Percentiles rank a stretch among this genome's conserved stretches.
phyloP scores from a whole-genome alignment of 2,888 invertebrate species.

The Rhaphigaster nebulosa region DNA sequence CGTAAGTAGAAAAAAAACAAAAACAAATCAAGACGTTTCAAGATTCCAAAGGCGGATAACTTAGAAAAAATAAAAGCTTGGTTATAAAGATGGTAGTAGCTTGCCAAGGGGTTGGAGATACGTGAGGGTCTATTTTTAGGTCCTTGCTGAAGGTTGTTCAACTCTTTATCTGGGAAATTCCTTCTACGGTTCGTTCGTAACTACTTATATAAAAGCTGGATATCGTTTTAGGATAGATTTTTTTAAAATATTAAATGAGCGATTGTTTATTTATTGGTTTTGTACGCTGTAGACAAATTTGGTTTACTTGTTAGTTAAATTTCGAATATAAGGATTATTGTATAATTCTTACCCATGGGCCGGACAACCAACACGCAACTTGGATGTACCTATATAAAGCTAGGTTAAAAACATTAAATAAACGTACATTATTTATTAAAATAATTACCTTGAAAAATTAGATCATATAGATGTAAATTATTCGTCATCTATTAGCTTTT shows the following conservation, averaged over 20 bases:
- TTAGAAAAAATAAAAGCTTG: neutral
- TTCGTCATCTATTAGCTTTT: too few species aligned
- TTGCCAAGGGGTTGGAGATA: neutral
- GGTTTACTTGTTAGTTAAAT: neutral
- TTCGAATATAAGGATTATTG: too few species aligned
- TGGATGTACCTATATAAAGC: too few species aligned
- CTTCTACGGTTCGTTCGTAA: neutral
- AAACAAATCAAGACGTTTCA: neutral
- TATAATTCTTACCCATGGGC: too few species aligned
- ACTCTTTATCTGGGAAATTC: slow-evolving; percentile 28
- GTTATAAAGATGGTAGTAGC: neutral
- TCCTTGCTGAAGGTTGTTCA: slow-evolving; percentile 7
- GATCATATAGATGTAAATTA: too few species aligned
- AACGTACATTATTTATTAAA: too few species aligned
- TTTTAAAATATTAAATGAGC: neutral
- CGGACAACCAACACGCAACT: too few species aligned
- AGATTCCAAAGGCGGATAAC: neutral
- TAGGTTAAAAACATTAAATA: too few species aligned
- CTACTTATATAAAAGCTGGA: neutral
- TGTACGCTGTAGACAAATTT: neutral
- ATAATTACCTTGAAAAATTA: too few species aligned
- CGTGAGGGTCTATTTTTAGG: slow-evolving; percentile 14
- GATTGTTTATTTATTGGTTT: neutral
- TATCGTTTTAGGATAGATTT: neutral
- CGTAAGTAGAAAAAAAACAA: neutral